These are phyloP conservation scores for Cheilosia soror DNA, from an alignment of 2,888 invertebrate species.

Conservation along the genomic window DNA sequence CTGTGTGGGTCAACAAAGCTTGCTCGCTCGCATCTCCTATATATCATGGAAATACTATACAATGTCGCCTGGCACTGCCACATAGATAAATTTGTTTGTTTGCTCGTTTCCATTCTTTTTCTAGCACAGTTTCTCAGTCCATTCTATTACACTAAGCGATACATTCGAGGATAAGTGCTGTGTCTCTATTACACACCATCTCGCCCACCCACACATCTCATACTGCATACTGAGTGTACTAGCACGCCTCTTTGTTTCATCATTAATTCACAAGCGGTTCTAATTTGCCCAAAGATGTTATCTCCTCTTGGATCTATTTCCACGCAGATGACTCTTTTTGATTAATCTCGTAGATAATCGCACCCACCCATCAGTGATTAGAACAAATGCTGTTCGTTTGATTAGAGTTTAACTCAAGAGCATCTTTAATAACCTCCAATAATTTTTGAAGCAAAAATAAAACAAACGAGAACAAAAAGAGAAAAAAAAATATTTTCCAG, in stretches of 20 bases:
- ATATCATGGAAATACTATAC: not conserved
- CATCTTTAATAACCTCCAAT: constrained; percentile 55
- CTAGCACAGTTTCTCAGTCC: constrained; percentile 10
- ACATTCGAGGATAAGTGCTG: constrained; percentile 31
- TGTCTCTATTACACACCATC: not conserved
- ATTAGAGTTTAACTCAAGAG: constrained; percentile 61
- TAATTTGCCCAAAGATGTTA: constrained; percentile 45
- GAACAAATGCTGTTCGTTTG: constrained; percentile 33
- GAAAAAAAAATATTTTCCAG: constrained; percentile 12
- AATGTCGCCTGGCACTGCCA: constrained; percentile 20
- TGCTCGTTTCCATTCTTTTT: constrained; percentile 22
- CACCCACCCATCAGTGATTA: constrained; percentile 28
- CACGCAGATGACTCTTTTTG: constrained; percentile 22
- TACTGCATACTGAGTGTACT: constrained; percentile 22
- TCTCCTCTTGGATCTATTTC: not conserved
- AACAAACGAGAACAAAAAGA: not conserved
- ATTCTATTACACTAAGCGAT: constrained; percentile 61
- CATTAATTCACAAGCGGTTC: constrained; percentile 55
- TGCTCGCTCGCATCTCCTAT: not conserved
- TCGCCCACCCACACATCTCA: constrained; percentile 12
- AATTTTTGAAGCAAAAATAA: constrained; percentile 15
- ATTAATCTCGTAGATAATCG: constrained; percentile 38
- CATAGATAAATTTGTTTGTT: constrained; percentile 4
- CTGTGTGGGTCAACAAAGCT: not conserved
- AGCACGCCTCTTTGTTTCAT: constrained; percentile 45